Evolutionary conservation across 2,113 vertebrate genomes (phyloP), one percentile per base, ranked within the genome.

Genomic region (Dicaeum eximium): DNA sequence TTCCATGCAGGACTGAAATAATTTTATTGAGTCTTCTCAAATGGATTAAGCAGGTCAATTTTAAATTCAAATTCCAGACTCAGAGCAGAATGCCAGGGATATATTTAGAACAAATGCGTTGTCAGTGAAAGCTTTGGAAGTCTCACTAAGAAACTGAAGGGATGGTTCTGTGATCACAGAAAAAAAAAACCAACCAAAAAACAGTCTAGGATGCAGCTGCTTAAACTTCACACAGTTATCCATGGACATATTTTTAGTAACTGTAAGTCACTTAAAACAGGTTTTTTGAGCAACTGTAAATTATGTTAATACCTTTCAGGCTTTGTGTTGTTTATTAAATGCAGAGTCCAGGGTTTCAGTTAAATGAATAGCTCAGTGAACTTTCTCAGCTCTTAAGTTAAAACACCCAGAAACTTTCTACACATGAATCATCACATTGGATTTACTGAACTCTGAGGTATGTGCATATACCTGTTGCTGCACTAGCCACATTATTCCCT

Each of bases 21-120:
- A 45, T 31, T 61, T 74, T 78, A 42, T 62, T 82, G 54, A 75
- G 31, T 45, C 31, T 86, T 92, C 58, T 77, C 50, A 80, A 82
- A 72, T 45, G 25, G 44, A 44, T 85, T 88, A 92, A 93, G 3
- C 30, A 65, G 45, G 66, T 88, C 28, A 70, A 80, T 88, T 92
- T 95, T 83, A 69, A 92, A 96, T 88, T 92, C 22, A 86, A 54
- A 84, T 86, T 94, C 33, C 73, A 67, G 51, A 50, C 30, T 84
- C 35, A 8, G 35, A 86, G 38, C 24, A 70, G 73, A 51, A 70
- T 86, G 30, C 42, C 44, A 62, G 56, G 17, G 35, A 58, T 50
- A 50, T 80, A 58, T 86, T 83, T 91, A 84, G 77, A 73, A 87
- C 51, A 84, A 64, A n/a, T 15, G 1, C 0, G 1, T 62, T 91